These are phyloP conservation scores for Ochropleura leucogaster DNA, from an alignment of 2,888 invertebrate genomes.

Conservation along the genomic window DNA sequence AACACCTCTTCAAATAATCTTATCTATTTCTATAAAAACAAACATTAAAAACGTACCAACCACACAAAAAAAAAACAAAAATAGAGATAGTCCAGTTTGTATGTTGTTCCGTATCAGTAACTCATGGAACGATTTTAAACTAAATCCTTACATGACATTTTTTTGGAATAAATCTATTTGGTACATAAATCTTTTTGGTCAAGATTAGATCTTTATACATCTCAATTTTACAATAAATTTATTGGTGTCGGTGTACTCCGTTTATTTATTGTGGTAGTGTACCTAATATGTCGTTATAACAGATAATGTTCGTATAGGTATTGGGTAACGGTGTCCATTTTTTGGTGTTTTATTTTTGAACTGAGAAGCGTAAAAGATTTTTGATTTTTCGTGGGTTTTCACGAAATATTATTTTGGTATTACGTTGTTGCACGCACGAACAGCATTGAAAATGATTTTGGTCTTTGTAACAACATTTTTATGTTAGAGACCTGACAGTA, in stretches of 20 bases:
- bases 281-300: slow-evolving; percentile 86
- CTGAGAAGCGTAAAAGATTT: slow-evolving; percentile 9
- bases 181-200: slow-evolving; percentile 81
- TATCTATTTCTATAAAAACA: slow-evolving; percentile 24
- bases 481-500: background rate
- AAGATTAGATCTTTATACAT: slow-evolving; percentile 89
- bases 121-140: slow-evolving; percentile 56
- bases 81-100: slow-evolving; percentile 57
- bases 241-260: slow-evolving; percentile 77
- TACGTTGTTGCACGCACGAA: background rate
- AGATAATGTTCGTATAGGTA: slow-evolving; percentile 79
- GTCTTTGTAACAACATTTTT: background rate
- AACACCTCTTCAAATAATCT: slow-evolving; percentile 1
- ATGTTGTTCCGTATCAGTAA: slow-evolving; percentile 52
- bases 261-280: slow-evolving; percentile 84
- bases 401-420: background rate
- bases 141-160: slow-evolving; percentile 66
- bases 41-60: slow-evolving; percentile 41
- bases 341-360: slow-evolving; percentile 75
- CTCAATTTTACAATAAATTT: slow-evolving; percentile 89
- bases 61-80: slow-evolving; percentile 30
- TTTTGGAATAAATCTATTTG: slow-evolving; percentile 83
- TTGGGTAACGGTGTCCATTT: slow-evolving; percentile 79
- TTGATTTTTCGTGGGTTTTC: slow-evolving; percentile 17
- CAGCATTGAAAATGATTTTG: background rate